Evolutionary conservation across 1,140 invertebrate genomes (phyloP).

Genomic region (Nomia melanderi): DNA sequence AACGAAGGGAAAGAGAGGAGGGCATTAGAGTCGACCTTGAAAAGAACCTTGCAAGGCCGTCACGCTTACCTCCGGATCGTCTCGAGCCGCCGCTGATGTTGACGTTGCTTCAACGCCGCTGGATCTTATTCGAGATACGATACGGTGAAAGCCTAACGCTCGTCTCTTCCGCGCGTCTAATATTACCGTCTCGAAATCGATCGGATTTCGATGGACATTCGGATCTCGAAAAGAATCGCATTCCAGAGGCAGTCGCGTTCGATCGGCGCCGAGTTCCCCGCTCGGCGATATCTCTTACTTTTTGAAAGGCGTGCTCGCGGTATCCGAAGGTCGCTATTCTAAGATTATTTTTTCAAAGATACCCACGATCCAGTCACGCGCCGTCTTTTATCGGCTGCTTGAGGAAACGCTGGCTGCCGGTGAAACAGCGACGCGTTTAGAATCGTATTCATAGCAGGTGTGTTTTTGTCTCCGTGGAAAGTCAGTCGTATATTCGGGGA

Average conservation of each 20-base stretch:
- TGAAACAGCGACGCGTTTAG: too few relatives aligned
- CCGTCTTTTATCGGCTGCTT: not conserved
- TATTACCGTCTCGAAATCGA: constrained; percentile 48
- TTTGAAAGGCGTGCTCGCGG: not conserved
- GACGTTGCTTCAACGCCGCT: constrained; percentile 34
- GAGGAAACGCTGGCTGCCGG: not conserved
- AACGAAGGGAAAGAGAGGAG: constrained; percentile 37
- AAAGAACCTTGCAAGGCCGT: constrained; percentile 71
- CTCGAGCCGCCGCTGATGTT: constrained; percentile 31
- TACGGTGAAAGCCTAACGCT: constrained; percentile 41
- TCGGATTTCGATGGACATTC: constrained; percentile 8
- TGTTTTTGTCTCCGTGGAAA: too few relatives aligned
- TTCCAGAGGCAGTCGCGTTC: not conserved
- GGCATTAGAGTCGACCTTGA: constrained; percentile 68
- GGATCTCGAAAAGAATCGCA: not conserved
- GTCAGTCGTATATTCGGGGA: not conserved
- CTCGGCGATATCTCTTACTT: not conserved
- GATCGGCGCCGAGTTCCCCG: not conserved
- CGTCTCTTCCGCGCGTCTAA: constrained; percentile 33
- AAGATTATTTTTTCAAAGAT: too few relatives aligned
- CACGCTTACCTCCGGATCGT: constrained; percentile 60
- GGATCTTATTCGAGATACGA: constrained; percentile 53
- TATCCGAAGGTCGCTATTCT: too few relatives aligned
- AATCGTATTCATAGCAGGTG: too few relatives aligned
- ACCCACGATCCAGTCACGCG: not conserved